A percentile compares a stretch with the other conserved stretches of the same genome.
Evolutionary conservation across 1,140 invertebrate genomes (phyloP).

Genomic region (Drosophila jambulina): DNA sequence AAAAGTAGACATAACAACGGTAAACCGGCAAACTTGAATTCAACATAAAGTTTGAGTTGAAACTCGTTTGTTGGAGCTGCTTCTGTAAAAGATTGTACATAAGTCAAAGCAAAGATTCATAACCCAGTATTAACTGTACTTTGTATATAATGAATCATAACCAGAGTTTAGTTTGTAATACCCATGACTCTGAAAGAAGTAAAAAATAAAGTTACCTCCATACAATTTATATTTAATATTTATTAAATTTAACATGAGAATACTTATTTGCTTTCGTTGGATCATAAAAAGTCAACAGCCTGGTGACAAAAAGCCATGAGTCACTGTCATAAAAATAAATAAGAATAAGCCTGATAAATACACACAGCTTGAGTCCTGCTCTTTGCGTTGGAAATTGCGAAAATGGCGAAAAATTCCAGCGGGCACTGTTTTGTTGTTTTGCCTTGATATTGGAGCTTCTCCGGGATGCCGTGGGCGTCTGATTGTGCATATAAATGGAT

Average conservation of each 20-base stretch:
- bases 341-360: conserved; percentile 6
- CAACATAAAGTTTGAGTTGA: conserved; percentile 20
- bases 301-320: conserved; percentile 2
- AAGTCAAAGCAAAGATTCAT: background rate
- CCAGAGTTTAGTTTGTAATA: background rate
- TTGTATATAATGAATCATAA: background rate
- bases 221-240: background rate
- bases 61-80: conserved; percentile 17
- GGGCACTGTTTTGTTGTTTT: conserved; percentile 6
- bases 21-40: conserved; percentile 35
- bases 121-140: conserved; percentile 6
- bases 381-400: background rate
- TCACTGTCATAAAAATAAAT: conserved; percentile 3
- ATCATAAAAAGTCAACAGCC: background rate
- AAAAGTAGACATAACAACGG: conserved; percentile 12
- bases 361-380: conserved; percentile 37
- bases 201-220: background rate
- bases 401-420: background rate
- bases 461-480: conserved; percentile 32
- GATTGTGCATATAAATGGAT: conserved; percentile 55
- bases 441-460: conserved; percentile 12
- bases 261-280: background rate
- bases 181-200: background rate
- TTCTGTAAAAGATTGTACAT: background rate
- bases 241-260: background rate